Evolutionary conservation across 2,797 vertebrate genomes (phyloP), one percentile per base, ranked within the genome.

Genomic region (Chromobotia macracanthus): DNA sequence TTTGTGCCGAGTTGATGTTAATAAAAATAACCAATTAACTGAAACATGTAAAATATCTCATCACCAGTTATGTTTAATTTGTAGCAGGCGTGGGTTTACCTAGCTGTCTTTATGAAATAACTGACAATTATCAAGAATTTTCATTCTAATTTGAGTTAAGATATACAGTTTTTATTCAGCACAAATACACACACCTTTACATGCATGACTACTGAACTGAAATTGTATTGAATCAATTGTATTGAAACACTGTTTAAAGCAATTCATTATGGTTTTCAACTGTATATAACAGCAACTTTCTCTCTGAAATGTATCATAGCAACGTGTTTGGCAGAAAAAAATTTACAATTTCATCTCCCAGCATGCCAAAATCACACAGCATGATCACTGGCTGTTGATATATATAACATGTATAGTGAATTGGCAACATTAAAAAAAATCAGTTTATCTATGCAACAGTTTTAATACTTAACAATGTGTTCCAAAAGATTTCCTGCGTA

Each of bases 1-100:
- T 50, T 3, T 55, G 53, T 31, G 13, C 21, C 44, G 58, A 13
- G 56, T 64, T 72, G 48, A 72, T 65, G 68, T 65, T 64, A 68
- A 64, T 72, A 60, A 72, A 79, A 79, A 79, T 65, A 79, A 65
- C 46, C 60, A 71, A 72, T 79, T 79, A 65, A 55, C 31, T 13
- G 16, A 72, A 56, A 72, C 31, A 79, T 55, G 60, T 72, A 28
- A 71, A 79, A 65, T 64, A 71, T 64, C 60, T 71, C 12, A 4
- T 21, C 50, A 35, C 53, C 53, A 70, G 56, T 44, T 53, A 68
- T 31, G 44, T 51, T 35, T 61, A 18, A 51, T 77, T 61, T 8
- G 15, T 50, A 25, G 38, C 41, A 21, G 64, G 6, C 60, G 11
- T 31, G 21, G 23, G 11, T 66, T 44, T 55, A 60, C 31, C 50